Evolutionary conservation across 2,888 invertebrate species (phyloP), one percentile per base, ranked within the genome.

Genomic region (Steinernema carpocapsae): DNA sequence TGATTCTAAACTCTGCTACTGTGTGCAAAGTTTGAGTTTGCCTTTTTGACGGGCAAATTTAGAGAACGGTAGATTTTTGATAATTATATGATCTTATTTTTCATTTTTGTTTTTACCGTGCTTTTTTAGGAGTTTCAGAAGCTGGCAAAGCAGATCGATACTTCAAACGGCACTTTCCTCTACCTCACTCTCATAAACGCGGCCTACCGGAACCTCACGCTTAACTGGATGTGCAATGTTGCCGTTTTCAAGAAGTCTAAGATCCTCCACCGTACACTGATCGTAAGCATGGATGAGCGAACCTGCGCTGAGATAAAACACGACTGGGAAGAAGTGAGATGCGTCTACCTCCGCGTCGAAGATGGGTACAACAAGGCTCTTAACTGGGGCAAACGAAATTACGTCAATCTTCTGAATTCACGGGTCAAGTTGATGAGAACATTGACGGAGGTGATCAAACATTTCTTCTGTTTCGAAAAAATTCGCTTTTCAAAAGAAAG

Each of bases 151-250:
- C 32, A 70, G 19, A 72, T 79, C n/a, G 26, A 78, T 14, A 48
- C 56, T 17, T 10, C 29, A 0, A 76, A 73, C 2, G 26, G 74
- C n/a, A 72, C 71, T 22, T 77, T 80, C 42, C 74, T 81, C 7
- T 71, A 81, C 4, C 75, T 80, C 70, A 78, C 79, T 4, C 32
- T 80, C 19, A 75, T 86, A 26, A 86, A 86, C 72, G 74, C 80
- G 0, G 86, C 85, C 6, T 86, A 85, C 71, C 75, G 80, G 32
- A 78, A 80, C 19, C 72, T 86, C 71, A 86, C 86, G 7, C 73
- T 82, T 14, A 86, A 86, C 72, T 86, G 84, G 82, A 79, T 86
- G 71, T 86, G 86, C 76, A 86, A 86, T 74, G 78, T 80, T 2
- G 80, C 78, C 2, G 71, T 73, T 1, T 80, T 86, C 71, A 73